Percentiles rank a stretch among this genome's conserved stretches.
Evolutionary conservation across 2,888 invertebrate genomes (phyloP).

Genomic region (Odontocolon sp.): DNA sequence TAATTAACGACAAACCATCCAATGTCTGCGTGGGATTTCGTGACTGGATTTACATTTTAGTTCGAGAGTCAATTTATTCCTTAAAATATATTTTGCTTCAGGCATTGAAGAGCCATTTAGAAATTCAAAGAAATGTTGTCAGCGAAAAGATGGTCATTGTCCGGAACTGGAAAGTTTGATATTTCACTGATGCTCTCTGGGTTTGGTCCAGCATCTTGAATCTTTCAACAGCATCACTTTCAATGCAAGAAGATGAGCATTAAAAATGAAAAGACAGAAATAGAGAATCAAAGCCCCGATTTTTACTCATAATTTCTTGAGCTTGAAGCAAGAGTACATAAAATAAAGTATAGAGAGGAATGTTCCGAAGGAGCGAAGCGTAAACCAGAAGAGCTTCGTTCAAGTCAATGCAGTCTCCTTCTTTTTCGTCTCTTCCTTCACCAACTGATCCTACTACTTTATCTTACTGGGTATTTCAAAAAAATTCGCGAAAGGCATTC

Average conservation of each 20-base stretch:
- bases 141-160: no score
- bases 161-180: no score
- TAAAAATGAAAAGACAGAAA: not conserved
- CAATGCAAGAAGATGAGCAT: no score
- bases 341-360: not conserved
- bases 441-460: constrained; percentile 2
- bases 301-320: not conserved
- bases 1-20: constrained; percentile 24
- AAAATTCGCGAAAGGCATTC: constrained; percentile 20
- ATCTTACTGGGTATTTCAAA: not conserved
- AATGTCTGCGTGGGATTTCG: not conserved
- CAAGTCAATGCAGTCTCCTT: constrained; percentile 4
- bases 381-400: not conserved
- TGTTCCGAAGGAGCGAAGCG: not conserved
- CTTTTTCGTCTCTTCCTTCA: not conserved
- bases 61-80: not conserved
- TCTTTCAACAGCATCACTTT: no score
- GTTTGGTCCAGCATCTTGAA: no score
- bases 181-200: no score
- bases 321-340: not conserved
- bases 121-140: not conserved
- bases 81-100: not conserved
- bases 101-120: not conserved
- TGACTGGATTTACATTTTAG: constrained; percentile 14
- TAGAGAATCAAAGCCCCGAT: not conserved